Conservation (phyloP, 2,113 vertebrate genomes). For the Tylochromis polylepis region DNA sequence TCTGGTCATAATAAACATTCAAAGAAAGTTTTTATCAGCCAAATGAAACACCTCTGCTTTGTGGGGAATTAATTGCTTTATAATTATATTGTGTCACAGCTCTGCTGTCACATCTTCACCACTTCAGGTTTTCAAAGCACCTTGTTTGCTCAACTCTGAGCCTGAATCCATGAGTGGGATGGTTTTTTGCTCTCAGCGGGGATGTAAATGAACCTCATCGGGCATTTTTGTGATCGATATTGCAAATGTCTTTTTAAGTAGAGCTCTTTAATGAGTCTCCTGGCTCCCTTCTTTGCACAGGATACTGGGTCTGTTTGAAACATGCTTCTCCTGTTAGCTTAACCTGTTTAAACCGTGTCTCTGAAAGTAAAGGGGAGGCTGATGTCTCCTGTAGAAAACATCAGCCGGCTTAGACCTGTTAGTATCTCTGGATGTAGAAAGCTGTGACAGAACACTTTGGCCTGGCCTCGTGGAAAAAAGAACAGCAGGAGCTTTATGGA, state of each 20-base stretch:
- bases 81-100: not conserved
- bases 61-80: not conserved
- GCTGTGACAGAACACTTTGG: not conserved
- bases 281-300: accelerated
- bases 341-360: not conserved
- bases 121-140: not conserved
- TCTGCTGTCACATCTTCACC: not conserved
- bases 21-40: not conserved
- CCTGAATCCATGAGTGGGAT: not conserved
- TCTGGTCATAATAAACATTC: not conserved
- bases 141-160: not conserved
- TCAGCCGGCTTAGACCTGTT: not conserved
- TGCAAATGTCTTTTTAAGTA: not conserved
- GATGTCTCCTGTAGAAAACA: not conserved
- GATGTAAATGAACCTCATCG: not conserved
- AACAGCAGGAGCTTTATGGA: not conserved
- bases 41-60: not conserved
- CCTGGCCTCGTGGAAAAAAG: not conserved
- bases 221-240: not conserved
- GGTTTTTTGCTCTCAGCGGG: not conserved
- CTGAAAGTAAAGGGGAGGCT: not conserved
- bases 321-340: not conserved
- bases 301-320: not conserved
- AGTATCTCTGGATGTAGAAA: not conserved
- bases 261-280: not conserved